Percentiles rank a stretch among this genome's conserved stretches.
These are phyloP conservation scores for Drosophila sordidapex DNA, from an alignment of 2,888 invertebrate genomes.

Conservation along the genomic window DNA sequence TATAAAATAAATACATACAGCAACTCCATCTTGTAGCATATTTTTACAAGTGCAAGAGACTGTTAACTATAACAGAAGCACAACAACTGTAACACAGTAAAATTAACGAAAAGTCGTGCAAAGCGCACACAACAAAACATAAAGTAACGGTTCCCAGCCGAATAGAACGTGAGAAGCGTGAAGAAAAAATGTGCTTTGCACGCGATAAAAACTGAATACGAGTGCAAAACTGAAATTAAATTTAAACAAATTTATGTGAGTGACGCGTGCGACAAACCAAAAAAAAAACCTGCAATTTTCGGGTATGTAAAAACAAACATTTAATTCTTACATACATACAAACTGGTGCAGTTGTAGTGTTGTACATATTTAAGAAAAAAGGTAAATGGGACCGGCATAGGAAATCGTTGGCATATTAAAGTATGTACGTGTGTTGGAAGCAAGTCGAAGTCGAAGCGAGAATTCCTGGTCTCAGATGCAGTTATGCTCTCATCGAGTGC, in stretches of 20 bases:
- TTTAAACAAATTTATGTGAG: slow-evolving; percentile 54
- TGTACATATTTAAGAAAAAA: slow-evolving; percentile 4
- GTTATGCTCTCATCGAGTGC: slow-evolving; percentile 52
- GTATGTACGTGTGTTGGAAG: slow-evolving; percentile 14
- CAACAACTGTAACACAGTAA: slow-evolving; percentile 49
- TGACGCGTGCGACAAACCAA: slow-evolving; percentile 41
- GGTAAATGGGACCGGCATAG: slow-evolving; percentile 49
- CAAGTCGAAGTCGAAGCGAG: slow-evolving; percentile 14
- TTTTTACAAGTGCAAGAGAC: slow-evolving; percentile 54
- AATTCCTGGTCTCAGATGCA: slow-evolving; percentile 38
- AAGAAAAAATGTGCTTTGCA: slow-evolving; percentile 75
- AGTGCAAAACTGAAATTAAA: slow-evolving; percentile 69
- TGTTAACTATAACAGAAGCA: slow-evolving; percentile 28
- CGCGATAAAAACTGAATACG: slow-evolving; percentile 53
- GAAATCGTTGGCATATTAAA: slow-evolving; percentile 44
- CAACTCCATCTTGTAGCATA: slow-evolving; percentile 43
- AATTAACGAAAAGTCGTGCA: slow-evolving; percentile 60
- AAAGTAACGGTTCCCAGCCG: slow-evolving; percentile 71
- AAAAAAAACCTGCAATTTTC: slow-evolving; percentile 29
- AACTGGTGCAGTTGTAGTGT: slow-evolving; percentile 12
- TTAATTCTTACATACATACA: slow-evolving; percentile 11
- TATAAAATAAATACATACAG: slow-evolving; percentile 36
- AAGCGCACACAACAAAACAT: slow-evolving; percentile 53
- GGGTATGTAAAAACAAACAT: slow-evolving; percentile 47
- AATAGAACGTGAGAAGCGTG: slow-evolving; percentile 45